A percentile compares a stretch with the other conserved stretches of the same genome.
Evolutionary conservation across 2,113 vertebrate species (phyloP).

Genomic region (Hypanus sabinus): DNA sequence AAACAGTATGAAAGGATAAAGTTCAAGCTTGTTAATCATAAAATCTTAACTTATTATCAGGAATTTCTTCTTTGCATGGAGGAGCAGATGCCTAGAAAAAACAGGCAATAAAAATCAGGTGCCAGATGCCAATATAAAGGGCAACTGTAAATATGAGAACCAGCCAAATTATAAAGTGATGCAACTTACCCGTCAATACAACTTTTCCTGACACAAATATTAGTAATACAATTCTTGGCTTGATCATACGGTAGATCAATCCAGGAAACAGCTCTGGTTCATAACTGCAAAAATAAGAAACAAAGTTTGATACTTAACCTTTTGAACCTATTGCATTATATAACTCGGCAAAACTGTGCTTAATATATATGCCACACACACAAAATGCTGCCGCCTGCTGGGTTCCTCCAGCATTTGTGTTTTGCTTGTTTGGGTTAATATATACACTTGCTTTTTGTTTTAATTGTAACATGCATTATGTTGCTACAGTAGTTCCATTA

Average conservation of each 20-base stretch:
- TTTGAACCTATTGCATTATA: neutral
- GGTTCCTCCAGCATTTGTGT: too few species aligned
- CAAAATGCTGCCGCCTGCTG: too few species aligned
- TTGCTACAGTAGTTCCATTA: neutral
- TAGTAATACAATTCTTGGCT: slow-evolving; percentile 94
- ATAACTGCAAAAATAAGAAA: slow-evolving; percentile 64
- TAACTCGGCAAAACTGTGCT: neutral
- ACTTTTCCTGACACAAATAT: slow-evolving; percentile 99
- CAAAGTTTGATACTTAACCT: neutral
- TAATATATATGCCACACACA: neutral
- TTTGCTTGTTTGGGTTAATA: neutral
- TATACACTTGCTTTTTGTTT: neutral
- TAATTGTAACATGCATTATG: neutral
- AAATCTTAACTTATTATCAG: neutral
- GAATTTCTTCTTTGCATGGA: neutral
- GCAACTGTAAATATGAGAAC: neutral
- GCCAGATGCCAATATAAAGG: neutral
- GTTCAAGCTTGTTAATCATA: neutral
- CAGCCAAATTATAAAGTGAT: neutral
- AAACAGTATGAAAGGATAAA: neutral
- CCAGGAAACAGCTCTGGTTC: slow-evolving; percentile 96
- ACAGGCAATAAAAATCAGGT: neutral
- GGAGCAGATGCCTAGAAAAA: neutral
- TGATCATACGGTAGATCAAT: slow-evolving; percentile 98
- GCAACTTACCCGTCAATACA: slow-evolving; percentile 85